Base-by-base conservation (phyloP, 2,888 invertebrate genomes). In the Diaprepes abbreviatus region DNA sequence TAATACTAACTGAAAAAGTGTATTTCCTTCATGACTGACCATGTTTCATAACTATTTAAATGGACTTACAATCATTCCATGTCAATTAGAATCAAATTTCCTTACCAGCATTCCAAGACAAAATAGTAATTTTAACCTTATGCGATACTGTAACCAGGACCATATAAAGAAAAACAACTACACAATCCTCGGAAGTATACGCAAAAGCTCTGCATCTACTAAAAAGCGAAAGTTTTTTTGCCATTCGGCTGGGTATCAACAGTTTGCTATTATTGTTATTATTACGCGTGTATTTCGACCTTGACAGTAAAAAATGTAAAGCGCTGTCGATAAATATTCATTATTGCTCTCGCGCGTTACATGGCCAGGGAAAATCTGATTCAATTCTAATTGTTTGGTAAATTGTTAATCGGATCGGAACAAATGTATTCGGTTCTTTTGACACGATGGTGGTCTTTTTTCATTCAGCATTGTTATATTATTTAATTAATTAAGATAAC, bases 221-320 rank as follows among this genome's bases (percentile, higher is more conserved):
- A 24, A 58, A 59, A 59, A 59, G 33, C 45, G 59, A 59, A 59
- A 59, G 59, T 45, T 40, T 33, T 40, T 57, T 57, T 40, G 43
- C 31, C 59, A 31, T 28, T 50, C 45, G 43, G 45, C 24, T 28
- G 3, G 21, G 17, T 45, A 62, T 36, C 45, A 36, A 33, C 62
- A 45, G 48, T 62, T 48, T 24, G 52, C 38, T 17, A 28, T 63
- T 54, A 64, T 54, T 55, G 31, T 64, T 64, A 36, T 64, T 64
- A 54, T 64, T 64, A 52, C 63, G 63, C 57, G 48, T 43, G 9
- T 62, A 40, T 48, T 24, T 55, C 54, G 74, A 71, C 76, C 76
- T 77, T 77, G 76, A 66, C 73, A 75, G 69, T 74, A 74, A 73
- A 75, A 73, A 74, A 75, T 57, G 63, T 60, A 62, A 62, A 43